These are phyloP conservation scores for Drosophila ustulata DNA, from an alignment of 2,888 invertebrate species.

Conservation along the genomic window DNA sequence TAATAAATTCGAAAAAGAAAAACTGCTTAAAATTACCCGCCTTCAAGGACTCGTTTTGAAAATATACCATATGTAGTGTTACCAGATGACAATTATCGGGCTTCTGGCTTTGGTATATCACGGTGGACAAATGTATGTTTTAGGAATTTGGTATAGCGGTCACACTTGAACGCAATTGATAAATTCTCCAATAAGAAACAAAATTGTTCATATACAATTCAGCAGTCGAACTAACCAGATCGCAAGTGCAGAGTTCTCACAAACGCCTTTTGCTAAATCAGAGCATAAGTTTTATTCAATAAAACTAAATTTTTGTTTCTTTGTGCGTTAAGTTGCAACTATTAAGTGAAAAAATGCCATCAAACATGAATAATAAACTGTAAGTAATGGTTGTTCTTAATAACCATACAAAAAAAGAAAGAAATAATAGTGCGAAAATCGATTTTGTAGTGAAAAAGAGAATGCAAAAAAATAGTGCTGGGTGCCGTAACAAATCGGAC, in stretches of 20 bases:
- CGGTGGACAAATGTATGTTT: too few relatives aligned
- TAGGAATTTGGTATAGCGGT: background rate
- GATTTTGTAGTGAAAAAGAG: constrained; percentile 81
- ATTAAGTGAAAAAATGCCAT: constrained; percentile 84
- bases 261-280: constrained; percentile 36
- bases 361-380: constrained; percentile 85
- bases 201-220: constrained; percentile 38
- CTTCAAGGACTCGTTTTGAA: background rate
- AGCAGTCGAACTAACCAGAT: constrained; percentile 54
- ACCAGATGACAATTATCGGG: background rate
- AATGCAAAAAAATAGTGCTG: constrained; percentile 63
- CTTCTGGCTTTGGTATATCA: background rate
- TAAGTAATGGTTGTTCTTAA: constrained; percentile 80
- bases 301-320: constrained; percentile 60
- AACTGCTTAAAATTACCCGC: background rate
- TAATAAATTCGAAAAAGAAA: too few relatives aligned
- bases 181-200: constrained; percentile 1
- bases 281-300: constrained; percentile 41
- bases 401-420: constrained; percentile 52
- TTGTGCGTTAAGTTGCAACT: constrained; percentile 81
- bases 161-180: background rate
- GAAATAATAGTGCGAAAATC: constrained; percentile 65
- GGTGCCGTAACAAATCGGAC: constrained; percentile 53
- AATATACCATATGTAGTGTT: background rate
- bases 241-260: constrained; percentile 49